phyloP scores from a whole-genome alignment of 2,888 invertebrate species.

The Sarcophaga caerulescens region DNA sequence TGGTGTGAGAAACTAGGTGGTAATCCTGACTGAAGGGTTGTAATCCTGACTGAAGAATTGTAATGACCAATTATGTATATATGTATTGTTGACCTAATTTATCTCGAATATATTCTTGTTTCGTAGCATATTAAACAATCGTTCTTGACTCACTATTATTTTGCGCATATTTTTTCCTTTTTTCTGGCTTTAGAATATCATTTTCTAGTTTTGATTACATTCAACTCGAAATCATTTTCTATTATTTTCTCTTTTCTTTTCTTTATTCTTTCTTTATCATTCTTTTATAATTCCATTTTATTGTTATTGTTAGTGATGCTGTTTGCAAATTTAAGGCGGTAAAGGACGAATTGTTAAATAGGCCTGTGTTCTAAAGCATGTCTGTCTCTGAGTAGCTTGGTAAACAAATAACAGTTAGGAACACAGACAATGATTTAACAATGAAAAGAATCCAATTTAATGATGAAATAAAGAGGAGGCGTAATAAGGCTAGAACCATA shows the following conservation, averaged over 20 bases:
- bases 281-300: not conserved
- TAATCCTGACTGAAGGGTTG: too few relatives aligned
- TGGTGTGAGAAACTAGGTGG: too few relatives aligned
- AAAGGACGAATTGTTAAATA: not conserved
- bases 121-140: not conserved
- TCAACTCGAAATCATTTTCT: not conserved
- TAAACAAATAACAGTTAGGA: conserved; percentile 14
- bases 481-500: conserved; percentile 18
- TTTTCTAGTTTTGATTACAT: not conserved
- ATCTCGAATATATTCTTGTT: too few relatives aligned
- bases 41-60: too few relatives aligned
- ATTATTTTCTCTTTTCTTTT: not conserved
- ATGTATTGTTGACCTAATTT: too few relatives aligned
- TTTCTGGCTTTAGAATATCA: not conserved
- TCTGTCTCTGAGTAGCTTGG: too few relatives aligned
- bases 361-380: not conserved
- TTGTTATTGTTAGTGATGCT: not conserved
- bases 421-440: conserved; percentile 22
- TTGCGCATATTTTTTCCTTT: not conserved
- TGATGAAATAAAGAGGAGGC: not conserved
- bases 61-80: too few relatives aligned
- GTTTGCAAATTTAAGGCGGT: not conserved
- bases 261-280: not conserved
- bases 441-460: not conserved
- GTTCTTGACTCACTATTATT: not conserved